Evolutionary conservation across 1,140 invertebrate genomes (phyloP).

Genomic region (Chionoecetes opilio): DNA sequence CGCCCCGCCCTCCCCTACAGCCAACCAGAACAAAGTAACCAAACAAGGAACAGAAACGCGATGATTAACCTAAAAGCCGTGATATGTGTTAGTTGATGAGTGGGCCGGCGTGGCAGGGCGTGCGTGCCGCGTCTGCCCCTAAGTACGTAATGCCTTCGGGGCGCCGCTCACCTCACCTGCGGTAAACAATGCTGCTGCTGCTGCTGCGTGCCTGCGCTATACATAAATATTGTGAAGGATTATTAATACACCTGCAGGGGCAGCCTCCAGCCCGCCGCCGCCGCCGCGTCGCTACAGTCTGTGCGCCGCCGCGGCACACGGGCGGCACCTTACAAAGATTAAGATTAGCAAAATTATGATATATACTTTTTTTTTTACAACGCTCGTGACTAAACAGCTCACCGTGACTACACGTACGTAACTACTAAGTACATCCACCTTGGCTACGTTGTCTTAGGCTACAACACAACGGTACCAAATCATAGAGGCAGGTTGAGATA

Average conservation of each 20-base stretch:
- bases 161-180: constrained; percentile 22
- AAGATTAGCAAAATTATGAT: constrained; percentile 76
- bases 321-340: constrained; percentile 75
- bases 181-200: constrained; percentile 1
- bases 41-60: background rate
- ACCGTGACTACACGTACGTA: constrained; percentile 71
- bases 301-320: background rate
- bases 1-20: background rate
- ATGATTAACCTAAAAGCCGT: constrained; percentile 54
- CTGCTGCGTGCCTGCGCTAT: no score
- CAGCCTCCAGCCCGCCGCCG: no score
- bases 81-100: constrained; percentile 66
- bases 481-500: constrained; percentile 79
- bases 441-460: constrained; percentile 61
- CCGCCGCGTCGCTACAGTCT: background rate
- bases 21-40: constrained; percentile 1
- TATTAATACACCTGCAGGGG: no score
- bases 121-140: background rate
- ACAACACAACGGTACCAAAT: constrained; percentile 79
- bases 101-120: no score
- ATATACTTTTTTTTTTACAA: constrained; percentile 76
- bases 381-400: constrained; percentile 77
- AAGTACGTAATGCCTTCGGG: constrained; percentile 70
- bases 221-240: no score
- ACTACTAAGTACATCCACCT: constrained; percentile 75